Evolutionary conservation across 2,888 invertebrate genomes (phyloP).

Genomic region (Monopis laevigella): DNA sequence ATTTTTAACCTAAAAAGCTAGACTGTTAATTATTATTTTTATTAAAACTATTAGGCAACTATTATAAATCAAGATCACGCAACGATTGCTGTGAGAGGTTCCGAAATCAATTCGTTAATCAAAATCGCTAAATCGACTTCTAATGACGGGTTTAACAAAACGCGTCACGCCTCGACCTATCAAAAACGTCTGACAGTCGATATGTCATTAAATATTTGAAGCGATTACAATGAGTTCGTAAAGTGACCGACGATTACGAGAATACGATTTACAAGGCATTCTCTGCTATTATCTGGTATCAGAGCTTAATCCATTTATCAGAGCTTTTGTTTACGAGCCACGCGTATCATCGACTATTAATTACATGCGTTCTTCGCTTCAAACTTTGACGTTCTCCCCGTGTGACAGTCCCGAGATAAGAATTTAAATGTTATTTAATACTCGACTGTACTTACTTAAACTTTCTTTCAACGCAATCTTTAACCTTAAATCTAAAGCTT

Average conservation of each 20-base stretch:
- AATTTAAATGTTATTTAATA: constrained; percentile 63
- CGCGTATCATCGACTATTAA: constrained; percentile 66
- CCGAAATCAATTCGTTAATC: constrained; percentile 25
- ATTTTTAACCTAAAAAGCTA: not conserved
- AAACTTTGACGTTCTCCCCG: constrained; percentile 64
- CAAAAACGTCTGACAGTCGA: constrained; percentile 35
- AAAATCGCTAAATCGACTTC: constrained; percentile 36
- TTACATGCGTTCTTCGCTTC: constrained; percentile 64
- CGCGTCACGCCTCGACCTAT: constrained; percentile 10
- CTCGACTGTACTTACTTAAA: constrained; percentile 32
- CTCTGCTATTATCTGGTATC: constrained; percentile 59
- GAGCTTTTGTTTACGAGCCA: constrained; percentile 65
- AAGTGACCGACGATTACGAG: constrained; percentile 53
- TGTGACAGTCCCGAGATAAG: constrained; percentile 66
- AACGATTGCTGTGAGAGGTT: constrained; percentile 1
- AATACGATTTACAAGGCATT: constrained; percentile 59
- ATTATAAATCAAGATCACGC: constrained; percentile 5
- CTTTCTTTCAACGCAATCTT: constrained; percentile 6
- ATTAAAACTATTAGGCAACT: not conserved
- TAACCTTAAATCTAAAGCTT: constrained; percentile 30
- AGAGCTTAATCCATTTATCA: constrained; percentile 64
- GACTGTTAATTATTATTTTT: not conserved
- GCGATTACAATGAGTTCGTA: constrained; percentile 17
- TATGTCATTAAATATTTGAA: constrained; percentile 44
- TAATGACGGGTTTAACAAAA: constrained; percentile 47